Base-by-base conservation (phyloP, 1,140 invertebrate genomes). In the Diachasma alloeum region DNA sequence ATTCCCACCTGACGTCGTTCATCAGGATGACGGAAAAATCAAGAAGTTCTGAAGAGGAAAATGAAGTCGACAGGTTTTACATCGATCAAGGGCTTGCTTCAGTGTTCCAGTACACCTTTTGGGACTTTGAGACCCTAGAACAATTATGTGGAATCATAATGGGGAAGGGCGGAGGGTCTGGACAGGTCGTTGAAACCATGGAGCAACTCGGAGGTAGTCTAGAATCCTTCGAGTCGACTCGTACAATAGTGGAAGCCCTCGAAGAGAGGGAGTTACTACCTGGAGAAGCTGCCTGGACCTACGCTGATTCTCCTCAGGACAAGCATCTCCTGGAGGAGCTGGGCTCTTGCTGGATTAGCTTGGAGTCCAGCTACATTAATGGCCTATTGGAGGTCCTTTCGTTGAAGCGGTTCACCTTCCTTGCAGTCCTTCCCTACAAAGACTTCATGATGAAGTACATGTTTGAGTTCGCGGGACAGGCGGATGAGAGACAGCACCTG, bases 1-100 rank as follows among this genome's bases (percentile, higher is more conserved):
- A 15, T 17, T 75, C 69, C 37, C 72, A 59, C 81, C 90, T 92
- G 72, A 91, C 91, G 4, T 88, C 88, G 67, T 93, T 91, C 77
- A 87, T 93, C 17, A 88, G 88, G 79, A 79, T 91, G 4, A 77
- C 87, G 86, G 31, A 85, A 85, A 56, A 88, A 79, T 53, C 19
- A 75, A 5, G 53, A 75, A 88, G 1, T 37, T 68, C 70, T 48
- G 86, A 90, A 17, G 88, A 91, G 76, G 66, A 68, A 4, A 87
- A 90, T 19, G 81, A 89, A 37, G 87, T 92, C 59, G 91, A 92
- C 76, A 84, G 88, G 79, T 93, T 92, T 86, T 93, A 93, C 78
- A 85, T 89, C 6, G 83, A 86, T 19, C 82, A 91, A 72, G 91
- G 90, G 15, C 88, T 92, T 24, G 91, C 91, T 76, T 91, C 91